Percentiles rank a stretch among this genome's conserved stretches.
These are phyloP conservation scores for Hipparchia sbordonii DNA, from an alignment of 2,888 invertebrate genomes.

Conservation along the genomic window DNA sequence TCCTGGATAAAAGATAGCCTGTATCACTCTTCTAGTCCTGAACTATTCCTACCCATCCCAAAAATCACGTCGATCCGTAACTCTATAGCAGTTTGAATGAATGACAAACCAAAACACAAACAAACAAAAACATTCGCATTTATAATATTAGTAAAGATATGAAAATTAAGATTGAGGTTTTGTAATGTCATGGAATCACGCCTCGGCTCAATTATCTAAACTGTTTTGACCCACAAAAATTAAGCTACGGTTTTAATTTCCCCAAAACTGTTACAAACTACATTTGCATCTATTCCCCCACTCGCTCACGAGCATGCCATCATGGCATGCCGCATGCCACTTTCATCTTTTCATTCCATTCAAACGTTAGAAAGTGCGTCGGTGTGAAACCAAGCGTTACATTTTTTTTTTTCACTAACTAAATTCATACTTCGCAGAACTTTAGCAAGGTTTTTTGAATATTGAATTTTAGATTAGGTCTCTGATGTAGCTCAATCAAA, in stretches of 20 bases:
- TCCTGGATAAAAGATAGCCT: no score
- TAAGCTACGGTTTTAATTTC: conserved; percentile 12
- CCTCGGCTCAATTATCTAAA: background rate
- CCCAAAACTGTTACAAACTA: conserved; percentile 11
- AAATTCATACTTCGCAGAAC: background rate
- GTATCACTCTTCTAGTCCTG: no score
- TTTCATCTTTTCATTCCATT: conserved; percentile 36
- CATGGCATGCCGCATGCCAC: conserved; percentile 38
- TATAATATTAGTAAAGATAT: no score
- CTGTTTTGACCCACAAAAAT: conserved; percentile 4
- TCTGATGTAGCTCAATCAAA: background rate
- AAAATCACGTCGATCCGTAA: no score
- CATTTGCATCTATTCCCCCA: conserved; percentile 4
- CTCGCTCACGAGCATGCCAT: background rate
- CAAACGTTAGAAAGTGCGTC: conserved; percentile 41
- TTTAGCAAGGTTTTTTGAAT: no score
- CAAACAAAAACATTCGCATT: no score
- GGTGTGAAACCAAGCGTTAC: conserved; percentile 22
- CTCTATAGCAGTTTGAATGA: no score
- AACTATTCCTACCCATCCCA: no score
- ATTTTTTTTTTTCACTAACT: background rate
- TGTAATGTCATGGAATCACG: background rate
- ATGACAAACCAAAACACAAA: no score
- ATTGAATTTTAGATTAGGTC: background rate
- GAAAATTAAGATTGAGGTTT: background rate